phyloP scores from a whole-genome alignment of 1,140 invertebrate genomes.

The Drosophila micromelanica region DNA sequence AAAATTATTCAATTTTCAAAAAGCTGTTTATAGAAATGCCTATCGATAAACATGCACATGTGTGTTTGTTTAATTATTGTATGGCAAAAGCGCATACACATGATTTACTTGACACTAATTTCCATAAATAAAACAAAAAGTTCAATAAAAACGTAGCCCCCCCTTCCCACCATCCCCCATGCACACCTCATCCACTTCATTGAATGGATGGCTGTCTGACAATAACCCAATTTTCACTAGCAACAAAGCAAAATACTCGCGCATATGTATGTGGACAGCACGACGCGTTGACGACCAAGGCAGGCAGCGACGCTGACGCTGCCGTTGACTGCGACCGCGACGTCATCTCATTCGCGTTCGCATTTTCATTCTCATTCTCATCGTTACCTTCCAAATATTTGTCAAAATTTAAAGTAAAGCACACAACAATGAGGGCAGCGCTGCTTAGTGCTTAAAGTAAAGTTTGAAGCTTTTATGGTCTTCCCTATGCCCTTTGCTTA shows the following conservation, averaged over 20 bases:
- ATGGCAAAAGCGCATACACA: constrained; percentile 61
- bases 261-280: constrained; percentile 3
- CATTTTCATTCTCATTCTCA: not conserved
- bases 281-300: constrained; percentile 44
- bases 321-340: constrained; percentile 4
- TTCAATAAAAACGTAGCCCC: constrained; percentile 61
- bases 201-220: constrained; percentile 56
- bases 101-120: constrained; percentile 83
- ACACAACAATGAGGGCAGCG: too few species aligned
- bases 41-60: constrained; percentile 24
- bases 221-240: constrained; percentile 80
- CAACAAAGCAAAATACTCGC: constrained; percentile 49
- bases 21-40: constrained; percentile 52
- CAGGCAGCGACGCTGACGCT: constrained; percentile 30
- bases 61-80: constrained; percentile 22
- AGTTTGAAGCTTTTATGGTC: not conserved
- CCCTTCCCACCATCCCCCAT: not conserved
- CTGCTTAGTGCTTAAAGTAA: not conserved
- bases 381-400: not conserved
- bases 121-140: constrained; percentile 79
- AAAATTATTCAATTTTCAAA: constrained; percentile 55
- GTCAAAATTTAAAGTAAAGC: too few species aligned
- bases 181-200: constrained; percentile 27
- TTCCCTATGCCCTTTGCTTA: too few species aligned
- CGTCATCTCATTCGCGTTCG: not conserved